phyloP scores from a whole-genome alignment of 2,888 invertebrate species.

The Quadriops clusia region DNA sequence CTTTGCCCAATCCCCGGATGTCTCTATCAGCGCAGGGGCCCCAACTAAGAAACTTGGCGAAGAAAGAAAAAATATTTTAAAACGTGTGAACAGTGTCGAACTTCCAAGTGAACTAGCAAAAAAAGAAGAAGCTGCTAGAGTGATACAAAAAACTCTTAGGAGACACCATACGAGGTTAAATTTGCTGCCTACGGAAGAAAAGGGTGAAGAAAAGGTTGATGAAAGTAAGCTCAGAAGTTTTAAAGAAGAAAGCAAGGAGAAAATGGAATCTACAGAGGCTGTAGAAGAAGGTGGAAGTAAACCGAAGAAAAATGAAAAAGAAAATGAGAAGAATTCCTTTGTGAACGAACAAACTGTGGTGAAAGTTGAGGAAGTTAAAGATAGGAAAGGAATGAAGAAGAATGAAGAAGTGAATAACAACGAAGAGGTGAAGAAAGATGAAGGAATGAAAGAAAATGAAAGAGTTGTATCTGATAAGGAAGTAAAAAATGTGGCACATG shows the following conservation, averaged over 20 bases:
- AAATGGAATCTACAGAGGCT: conserved; percentile 2
- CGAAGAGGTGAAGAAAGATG: neutral
- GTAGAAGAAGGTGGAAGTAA: conserved; percentile 1
- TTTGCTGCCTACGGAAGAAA: conserved; percentile 1
- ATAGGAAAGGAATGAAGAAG: conserved; percentile 1
- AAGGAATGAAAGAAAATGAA: conserved; percentile 6
- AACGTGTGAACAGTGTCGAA: too few species aligned
- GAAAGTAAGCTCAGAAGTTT: conserved; percentile 5
- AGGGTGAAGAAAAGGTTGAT: conserved; percentile 5
- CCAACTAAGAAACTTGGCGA: too few species aligned
- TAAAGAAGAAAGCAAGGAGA: conserved; percentile 1
- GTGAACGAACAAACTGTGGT: conserved; percentile 8
- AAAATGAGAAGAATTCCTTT: conserved; percentile 5
- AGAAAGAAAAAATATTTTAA: too few species aligned
- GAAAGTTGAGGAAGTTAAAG: conserved; percentile 1
- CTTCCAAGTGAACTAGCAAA: too few species aligned
- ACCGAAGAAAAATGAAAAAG: conserved; percentile 6
- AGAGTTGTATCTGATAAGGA: conserved; percentile 3
- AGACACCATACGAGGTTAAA: too few species aligned
- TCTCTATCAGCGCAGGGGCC: too few species aligned
- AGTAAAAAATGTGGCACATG: neutral
- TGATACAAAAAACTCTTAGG: too few species aligned
- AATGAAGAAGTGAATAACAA: neutral
- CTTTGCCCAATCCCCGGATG: too few species aligned
- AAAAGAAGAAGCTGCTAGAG: too few species aligned